phyloP scores from a whole-genome alignment of 2,113 vertebrate genomes.

The Tamias sibiricus region DNA sequence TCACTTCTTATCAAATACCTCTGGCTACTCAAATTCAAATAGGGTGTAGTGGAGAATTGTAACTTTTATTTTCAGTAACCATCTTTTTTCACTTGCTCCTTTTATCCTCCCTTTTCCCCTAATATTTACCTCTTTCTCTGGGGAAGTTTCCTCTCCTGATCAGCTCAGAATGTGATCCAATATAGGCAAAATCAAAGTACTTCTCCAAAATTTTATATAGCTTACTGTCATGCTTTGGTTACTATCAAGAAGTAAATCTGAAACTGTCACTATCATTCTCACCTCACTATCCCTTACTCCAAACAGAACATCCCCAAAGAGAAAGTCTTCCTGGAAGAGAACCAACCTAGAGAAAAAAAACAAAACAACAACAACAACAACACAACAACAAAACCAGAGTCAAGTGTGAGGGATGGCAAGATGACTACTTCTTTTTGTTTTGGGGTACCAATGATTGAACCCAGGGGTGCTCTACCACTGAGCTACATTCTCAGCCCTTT shows the following conservation, averaged over 20 bases:
- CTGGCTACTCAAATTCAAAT: constrained; percentile 14
- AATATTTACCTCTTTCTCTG: background rate
- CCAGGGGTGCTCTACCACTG: too few species aligned
- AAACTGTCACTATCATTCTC: background rate
- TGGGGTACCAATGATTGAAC: too few species aligned
- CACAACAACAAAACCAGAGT: background rate
- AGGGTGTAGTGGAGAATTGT: background rate
- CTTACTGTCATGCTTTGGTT: background rate
- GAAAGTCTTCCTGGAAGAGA: background rate
- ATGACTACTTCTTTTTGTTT: background rate
- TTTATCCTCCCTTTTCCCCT: background rate
- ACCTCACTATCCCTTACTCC: background rate
- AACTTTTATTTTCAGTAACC: background rate
- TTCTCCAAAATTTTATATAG: background rate
- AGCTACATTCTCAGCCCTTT: too few species aligned
- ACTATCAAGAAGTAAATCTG: background rate
- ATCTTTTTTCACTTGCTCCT: background rate
- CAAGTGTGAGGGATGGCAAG: background rate
- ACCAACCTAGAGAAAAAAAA: background rate
- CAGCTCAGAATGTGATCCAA: constrained; percentile 8
- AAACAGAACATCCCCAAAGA: background rate
- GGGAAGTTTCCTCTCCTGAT: background rate
- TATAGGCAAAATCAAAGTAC: constrained; percentile 27
- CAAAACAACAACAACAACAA: background rate
- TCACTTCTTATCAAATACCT: background rate